Percentiles rank a stretch among this genome's conserved stretches.
phyloP scores from a whole-genome alignment of 2,113 vertebrate species.

The Mesocricetus auratus region DNA sequence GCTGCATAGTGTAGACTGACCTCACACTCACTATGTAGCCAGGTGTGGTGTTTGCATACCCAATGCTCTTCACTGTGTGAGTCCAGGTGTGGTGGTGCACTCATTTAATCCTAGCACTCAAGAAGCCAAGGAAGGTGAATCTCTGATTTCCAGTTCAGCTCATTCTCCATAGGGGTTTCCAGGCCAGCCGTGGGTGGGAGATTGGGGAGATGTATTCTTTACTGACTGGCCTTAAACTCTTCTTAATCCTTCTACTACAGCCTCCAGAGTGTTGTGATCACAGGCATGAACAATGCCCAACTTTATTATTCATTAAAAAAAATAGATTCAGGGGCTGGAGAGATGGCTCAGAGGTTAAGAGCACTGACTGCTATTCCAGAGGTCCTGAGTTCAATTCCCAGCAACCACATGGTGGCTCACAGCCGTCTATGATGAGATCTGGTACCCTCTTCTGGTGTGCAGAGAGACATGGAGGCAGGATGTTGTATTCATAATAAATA shows the following conservation, averaged over 20 bases:
- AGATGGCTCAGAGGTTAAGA: too few species aligned
- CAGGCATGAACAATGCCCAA: not conserved
- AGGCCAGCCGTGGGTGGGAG: not conserved
- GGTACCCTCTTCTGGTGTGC: too few species aligned
- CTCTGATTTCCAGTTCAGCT: not conserved
- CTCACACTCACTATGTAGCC: not conserved
- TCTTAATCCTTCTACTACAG: not conserved
- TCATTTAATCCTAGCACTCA: not conserved
- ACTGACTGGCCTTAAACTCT: not conserved
- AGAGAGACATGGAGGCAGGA: too few species aligned
- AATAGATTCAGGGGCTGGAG: too few species aligned
- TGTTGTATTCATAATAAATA: too few species aligned
- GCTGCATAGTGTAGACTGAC: not conserved
- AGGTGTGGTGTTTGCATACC: not conserved
- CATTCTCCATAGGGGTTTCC: not conserved
- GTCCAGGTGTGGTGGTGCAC: not conserved
- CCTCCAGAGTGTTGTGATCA: not conserved
- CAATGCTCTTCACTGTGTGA: not conserved
- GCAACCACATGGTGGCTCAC: too few species aligned
- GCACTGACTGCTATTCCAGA: too few species aligned
- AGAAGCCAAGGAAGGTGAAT: not conserved
- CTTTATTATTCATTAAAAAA: not conserved
- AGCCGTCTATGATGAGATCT: too few species aligned
- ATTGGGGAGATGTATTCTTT: not conserved
- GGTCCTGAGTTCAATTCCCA: too few species aligned